Percentiles rank a stretch among this genome's conserved stretches.
phyloP scores from a whole-genome alignment of 2,888 invertebrate genomes.

The Nephrotoma appendiculata region DNA sequence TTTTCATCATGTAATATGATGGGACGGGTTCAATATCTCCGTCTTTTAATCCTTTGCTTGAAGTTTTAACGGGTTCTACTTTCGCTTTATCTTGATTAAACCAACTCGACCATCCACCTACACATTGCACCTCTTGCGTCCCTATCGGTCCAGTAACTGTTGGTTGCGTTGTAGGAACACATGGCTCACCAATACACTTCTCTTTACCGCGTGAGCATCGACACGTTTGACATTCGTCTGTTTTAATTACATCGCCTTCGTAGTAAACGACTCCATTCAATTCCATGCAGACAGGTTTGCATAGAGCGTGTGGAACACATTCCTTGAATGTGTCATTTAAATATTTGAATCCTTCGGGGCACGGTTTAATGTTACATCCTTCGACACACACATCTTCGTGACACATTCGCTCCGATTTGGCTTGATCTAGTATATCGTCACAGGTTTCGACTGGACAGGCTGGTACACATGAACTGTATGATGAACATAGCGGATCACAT shows the following conservation, averaged over 20 bases:
- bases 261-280: slow-evolving; percentile 49
- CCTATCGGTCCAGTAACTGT: slow-evolving; percentile 8
- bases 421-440: slow-evolving; percentile 56
- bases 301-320: slow-evolving; percentile 60
- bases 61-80: slow-evolving; percentile 15
- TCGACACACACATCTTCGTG: slow-evolving; percentile 64
- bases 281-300: slow-evolving; percentile 55
- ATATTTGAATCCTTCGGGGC: slow-evolving; percentile 59
- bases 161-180: slow-evolving; percentile 22
- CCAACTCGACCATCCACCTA: slow-evolving; percentile 71
- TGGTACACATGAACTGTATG: slow-evolving; percentile 67
- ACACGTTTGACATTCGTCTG: slow-evolving; percentile 70
- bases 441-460: slow-evolving; percentile 76
- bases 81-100: slow-evolving; percentile 38
- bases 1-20: slow-evolving; percentile 18
- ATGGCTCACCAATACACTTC: slow-evolving; percentile 58
- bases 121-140: slow-evolving; percentile 33
- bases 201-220: slow-evolving; percentile 54
- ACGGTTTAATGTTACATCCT: slow-evolving; percentile 64
- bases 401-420: slow-evolving; percentile 47
- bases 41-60: slow-evolving; percentile 20
- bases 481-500: slow-evolving; percentile 67
- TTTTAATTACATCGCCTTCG: slow-evolving; percentile 63
- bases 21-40: slow-evolving; percentile 46
- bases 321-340: slow-evolving; percentile 49